phyloP scores from a whole-genome alignment of 2,888 invertebrate species.

The Aporophyla lueneburgensis region DNA sequence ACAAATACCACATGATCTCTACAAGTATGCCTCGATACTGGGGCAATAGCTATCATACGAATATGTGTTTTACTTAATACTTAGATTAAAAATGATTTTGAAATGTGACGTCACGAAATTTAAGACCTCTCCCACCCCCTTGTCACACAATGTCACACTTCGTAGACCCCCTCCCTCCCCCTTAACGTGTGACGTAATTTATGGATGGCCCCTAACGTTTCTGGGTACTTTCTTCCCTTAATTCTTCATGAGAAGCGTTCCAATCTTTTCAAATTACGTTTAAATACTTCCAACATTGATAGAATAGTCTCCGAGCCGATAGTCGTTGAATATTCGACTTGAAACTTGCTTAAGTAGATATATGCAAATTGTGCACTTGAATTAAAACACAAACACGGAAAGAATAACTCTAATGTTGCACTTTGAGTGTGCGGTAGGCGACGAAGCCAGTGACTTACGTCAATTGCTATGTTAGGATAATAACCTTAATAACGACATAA shows the following conservation, averaged over 20 bases:
- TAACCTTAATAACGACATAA: constrained; percentile 52
- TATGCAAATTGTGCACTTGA: constrained; percentile 2
- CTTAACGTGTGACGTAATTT: too few relatives aligned
- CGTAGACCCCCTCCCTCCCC: too few relatives aligned
- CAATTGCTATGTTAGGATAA: constrained; percentile 59
- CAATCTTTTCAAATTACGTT: neutral
- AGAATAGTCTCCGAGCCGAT: neutral
- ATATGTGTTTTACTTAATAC: too few relatives aligned
- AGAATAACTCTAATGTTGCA: constrained; percentile 30
- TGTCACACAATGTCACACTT: too few relatives aligned
- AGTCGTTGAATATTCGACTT: neutral
- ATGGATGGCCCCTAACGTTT: too few relatives aligned
- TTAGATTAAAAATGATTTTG: too few relatives aligned
- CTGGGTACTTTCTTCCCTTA: too few relatives aligned
- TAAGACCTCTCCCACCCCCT: too few relatives aligned
- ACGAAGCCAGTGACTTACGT: constrained; percentile 49
- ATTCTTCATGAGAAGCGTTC: neutral
- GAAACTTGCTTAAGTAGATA: neutral
- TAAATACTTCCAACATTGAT: neutral
- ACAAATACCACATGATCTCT: too few relatives aligned
- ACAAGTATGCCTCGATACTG: too few relatives aligned
- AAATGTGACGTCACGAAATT: too few relatives aligned
- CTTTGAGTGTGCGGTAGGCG: constrained; percentile 31
- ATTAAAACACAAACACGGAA: constrained; percentile 12
- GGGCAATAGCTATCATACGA: too few relatives aligned